Evolutionary conservation across 2,888 invertebrate genomes (phyloP).

Genomic region (Pseudoips prasinana): DNA sequence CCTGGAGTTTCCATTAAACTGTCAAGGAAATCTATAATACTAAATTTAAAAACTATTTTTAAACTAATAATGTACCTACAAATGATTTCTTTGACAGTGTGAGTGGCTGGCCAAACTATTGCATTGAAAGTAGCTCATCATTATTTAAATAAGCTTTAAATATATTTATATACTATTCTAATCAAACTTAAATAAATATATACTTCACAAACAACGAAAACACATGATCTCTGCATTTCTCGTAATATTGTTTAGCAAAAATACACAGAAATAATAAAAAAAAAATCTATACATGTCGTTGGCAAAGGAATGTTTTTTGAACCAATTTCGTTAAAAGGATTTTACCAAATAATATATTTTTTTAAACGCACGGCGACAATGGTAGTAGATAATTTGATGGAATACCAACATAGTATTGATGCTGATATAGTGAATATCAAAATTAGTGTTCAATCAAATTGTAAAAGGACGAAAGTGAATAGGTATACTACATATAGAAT

Average conservation of each 20-base stretch:
- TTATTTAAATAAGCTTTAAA: constrained; percentile 6
- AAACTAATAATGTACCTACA: constrained; percentile 5
- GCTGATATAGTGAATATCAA: no score
- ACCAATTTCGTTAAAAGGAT: constrained; percentile 18
- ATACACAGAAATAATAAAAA: constrained; percentile 21
- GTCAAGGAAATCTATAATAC: constrained; percentile 12
- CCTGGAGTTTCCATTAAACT: constrained; percentile 1
- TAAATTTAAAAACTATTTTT: constrained; percentile 7
- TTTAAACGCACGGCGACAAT: constrained; percentile 2
- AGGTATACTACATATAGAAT: no score
- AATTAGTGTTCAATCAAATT: no score
- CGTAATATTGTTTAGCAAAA: constrained; percentile 26
- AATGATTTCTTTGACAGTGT: constrained; percentile 13
- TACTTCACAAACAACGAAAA: constrained; percentile 15
- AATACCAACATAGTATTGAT: constrained; percentile 12
- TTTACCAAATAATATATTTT: no score
- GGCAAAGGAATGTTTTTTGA: constrained; percentile 30
- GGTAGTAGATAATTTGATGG: constrained; percentile 12
- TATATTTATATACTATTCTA: constrained; percentile 14
- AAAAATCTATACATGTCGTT: constrained; percentile 11
- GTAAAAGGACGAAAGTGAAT: no score
- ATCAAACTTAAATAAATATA: constrained; percentile 21
- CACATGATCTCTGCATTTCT: constrained; percentile 5
- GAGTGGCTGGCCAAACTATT: constrained; percentile 7
- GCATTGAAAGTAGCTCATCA: neutral